A percentile compares a stretch with the other conserved stretches of the same genome.
Evolutionary conservation across 2,797 vertebrate species (phyloP).

Genomic region (Pseudomugil tenellus): DNA sequence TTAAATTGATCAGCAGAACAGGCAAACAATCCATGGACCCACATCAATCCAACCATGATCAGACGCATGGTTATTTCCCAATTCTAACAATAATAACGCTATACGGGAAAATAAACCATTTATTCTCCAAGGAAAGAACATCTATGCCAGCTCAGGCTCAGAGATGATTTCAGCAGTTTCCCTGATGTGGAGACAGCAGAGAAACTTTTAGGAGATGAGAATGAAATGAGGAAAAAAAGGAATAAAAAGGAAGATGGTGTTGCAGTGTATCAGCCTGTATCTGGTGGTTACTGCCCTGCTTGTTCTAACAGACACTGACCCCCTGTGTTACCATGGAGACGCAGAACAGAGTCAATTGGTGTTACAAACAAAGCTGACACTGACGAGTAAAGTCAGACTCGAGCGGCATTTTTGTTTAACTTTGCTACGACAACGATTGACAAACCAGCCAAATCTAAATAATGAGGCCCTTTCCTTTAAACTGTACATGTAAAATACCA

Average conservation of each 20-base stretch:
- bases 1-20: neutral
- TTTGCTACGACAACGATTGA: neutral
- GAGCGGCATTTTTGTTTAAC: neutral
- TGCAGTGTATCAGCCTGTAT: constrained; percentile 37
- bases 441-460: neutral
- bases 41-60: neutral
- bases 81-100: neutral
- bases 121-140: neutral
- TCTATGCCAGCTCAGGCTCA: constrained; percentile 35
- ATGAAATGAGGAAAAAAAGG: constrained; percentile 23
- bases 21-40: neutral
- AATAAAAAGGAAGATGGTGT: constrained; percentile 19
- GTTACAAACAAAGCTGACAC: constrained; percentile 9
- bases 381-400: neutral
- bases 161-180: constrained; percentile 32
- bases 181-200: constrained; percentile 26
- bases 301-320: constrained; percentile 35
- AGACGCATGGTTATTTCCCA: neutral
- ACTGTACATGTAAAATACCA: neutral
- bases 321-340: constrained; percentile 22
- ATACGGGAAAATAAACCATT: neutral
- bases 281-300: constrained; percentile 29
- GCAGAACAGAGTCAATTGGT: constrained; percentile 43
- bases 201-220: constrained; percentile 13
- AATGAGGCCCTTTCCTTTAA: neutral